A percentile compares a stretch with the other conserved stretches of the same genome.
Conservation (phyloP, 2,888 invertebrate species). For the Apoda limacodes region DNA sequence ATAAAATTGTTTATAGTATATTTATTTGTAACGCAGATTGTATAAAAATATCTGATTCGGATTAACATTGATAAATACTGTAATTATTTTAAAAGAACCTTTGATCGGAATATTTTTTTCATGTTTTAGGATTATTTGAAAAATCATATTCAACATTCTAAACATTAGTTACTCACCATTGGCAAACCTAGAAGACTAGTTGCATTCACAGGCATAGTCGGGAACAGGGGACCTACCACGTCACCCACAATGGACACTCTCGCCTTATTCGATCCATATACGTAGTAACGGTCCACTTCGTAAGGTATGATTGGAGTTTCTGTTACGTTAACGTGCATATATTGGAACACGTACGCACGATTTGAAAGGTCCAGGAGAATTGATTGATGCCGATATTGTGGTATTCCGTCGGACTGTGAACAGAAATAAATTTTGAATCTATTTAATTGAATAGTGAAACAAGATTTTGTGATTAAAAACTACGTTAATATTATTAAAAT, state of each 20-base stretch:
- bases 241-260: constrained; percentile 88
- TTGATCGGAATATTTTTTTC: not conserved
- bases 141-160: too few relatives aligned
- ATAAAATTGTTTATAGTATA: too few relatives aligned
- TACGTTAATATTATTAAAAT: too few relatives aligned
- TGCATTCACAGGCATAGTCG: constrained; percentile 92
- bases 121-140: not conserved
- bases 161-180: constrained; percentile 75
- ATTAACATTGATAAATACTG: constrained; percentile 1
- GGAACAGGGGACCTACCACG: constrained; percentile 93
- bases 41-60: too few relatives aligned
- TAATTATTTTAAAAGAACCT: not conserved
- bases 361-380: constrained; percentile 92
- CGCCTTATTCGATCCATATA: constrained; percentile 92
- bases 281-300: constrained; percentile 87
- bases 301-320: constrained; percentile 94
- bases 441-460: too few relatives aligned
- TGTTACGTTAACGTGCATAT: constrained; percentile 95
- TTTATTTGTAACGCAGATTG: too few relatives aligned
- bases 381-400: constrained; percentile 93
- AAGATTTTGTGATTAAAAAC: too few relatives aligned
- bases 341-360: constrained; percentile 91
- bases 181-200: constrained; percentile 83
- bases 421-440: too few relatives aligned
- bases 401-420: constrained; percentile 84